A percentile compares a stretch with the other conserved stretches of the same genome.
phyloP scores from a whole-genome alignment of 2,797 vertebrate species.

The Eleutherodactylus coqui region DNA sequence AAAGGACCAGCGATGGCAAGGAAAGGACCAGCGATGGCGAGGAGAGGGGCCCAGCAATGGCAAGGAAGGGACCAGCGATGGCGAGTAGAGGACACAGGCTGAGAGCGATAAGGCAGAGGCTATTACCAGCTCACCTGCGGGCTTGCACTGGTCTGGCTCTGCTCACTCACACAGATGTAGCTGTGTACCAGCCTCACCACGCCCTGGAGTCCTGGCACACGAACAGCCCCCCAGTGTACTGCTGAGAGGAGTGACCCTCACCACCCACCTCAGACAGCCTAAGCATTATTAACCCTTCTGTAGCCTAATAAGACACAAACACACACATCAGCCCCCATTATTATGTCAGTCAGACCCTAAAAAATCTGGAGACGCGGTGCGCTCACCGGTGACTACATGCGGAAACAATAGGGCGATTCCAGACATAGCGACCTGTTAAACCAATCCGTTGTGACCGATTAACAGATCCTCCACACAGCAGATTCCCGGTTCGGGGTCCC shows the following conservation, averaged over 20 bases:
- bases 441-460: too few species aligned
- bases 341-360: background rate
- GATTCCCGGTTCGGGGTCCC: background rate
- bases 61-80: too few species aligned
- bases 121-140: background rate
- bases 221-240: slow-evolving; percentile 33
- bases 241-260: background rate
- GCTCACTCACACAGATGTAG: rapidly evolving
- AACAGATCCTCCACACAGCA: background rate
- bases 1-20: background rate
- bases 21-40: background rate
- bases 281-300: background rate
- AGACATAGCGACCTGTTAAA: too few species aligned
- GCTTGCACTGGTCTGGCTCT: rapidly evolving
- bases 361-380: background rate
- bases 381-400: too few species aligned
- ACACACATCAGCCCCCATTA: background rate
- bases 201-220: slow-evolving; percentile 27
- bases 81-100: background rate
- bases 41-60: too few species aligned
- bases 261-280: background rate
- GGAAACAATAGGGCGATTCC: too few species aligned
- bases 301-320: background rate
- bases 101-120: background rate
- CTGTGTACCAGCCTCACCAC: slow-evolving; percentile 1